These are phyloP conservation scores for Fragum sueziense DNA, from an alignment of 2,888 invertebrate species.

Conservation along the genomic window DNA sequence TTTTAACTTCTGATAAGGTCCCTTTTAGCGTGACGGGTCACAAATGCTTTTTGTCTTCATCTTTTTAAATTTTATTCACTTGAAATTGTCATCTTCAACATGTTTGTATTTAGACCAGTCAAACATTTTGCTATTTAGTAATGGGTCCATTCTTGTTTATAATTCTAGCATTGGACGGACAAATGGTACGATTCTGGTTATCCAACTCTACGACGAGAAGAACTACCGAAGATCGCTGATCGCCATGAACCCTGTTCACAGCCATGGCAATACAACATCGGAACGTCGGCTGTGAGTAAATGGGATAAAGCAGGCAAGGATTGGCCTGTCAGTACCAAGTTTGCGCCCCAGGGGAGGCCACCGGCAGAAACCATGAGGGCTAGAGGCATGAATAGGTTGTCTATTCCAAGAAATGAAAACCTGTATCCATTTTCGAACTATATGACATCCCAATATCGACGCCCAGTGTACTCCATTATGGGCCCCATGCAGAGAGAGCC, in stretches of 20 bases:
- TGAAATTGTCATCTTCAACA: too few relatives aligned
- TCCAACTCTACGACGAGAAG: constrained; percentile 71
- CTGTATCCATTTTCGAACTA: constrained; percentile 79
- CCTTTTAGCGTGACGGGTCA: too few relatives aligned
- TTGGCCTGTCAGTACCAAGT: constrained; percentile 71
- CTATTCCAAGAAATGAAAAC: constrained; percentile 73
- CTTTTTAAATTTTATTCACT: too few relatives aligned
- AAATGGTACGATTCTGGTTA: constrained; percentile 77
- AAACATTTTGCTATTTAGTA: too few relatives aligned
- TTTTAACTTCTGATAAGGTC: too few relatives aligned
- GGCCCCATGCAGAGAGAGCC: constrained; percentile 79
- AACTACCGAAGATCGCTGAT: constrained; percentile 72
- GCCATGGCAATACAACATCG: constrained; percentile 74
- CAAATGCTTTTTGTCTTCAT: too few relatives aligned
- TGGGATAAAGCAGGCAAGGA: constrained; percentile 75
- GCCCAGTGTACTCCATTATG: constrained; percentile 80
- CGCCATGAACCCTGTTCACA: constrained; percentile 72
- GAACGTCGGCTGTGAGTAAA: constrained; percentile 68
- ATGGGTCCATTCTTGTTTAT: too few relatives aligned
- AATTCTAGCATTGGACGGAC: constrained; percentile 77
- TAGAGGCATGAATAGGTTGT: constrained; percentile 75
- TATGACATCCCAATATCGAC: constrained; percentile 80
- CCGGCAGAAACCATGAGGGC: constrained; percentile 77
- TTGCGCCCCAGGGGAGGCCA: constrained; percentile 69
- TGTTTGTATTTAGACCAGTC: too few relatives aligned